Evolutionary conservation across 2,113 vertebrate species (phyloP), one percentile per base, ranked within the genome.

Genomic region (Cyrtonyx montezumae): DNA sequence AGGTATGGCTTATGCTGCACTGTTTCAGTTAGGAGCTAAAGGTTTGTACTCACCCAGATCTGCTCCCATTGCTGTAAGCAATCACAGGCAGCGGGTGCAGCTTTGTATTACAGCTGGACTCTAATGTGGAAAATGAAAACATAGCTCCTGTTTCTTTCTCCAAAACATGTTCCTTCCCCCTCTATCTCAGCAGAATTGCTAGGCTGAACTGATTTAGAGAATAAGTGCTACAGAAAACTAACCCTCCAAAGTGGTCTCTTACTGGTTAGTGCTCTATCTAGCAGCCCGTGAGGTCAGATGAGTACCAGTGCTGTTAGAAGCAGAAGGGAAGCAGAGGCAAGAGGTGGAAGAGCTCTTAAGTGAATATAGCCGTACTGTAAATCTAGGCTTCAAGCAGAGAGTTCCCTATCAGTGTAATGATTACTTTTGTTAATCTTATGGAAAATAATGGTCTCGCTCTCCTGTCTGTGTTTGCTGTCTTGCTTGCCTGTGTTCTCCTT

Each of bases 81-180:
- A 77, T 90, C 37, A 26, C n/a, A 66, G 43, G 6, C 28, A 42
- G 92, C 79, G 77, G 30, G 37, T 83, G 73, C 69, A 80, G 77
- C 49, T 90, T 87, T 91, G 17, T 45, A 20, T 93, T 91, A 26
- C 81, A 81, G 66, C 75, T 37, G 78, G 34, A 32, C 84, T 84
- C 65, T 84, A 55, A 69, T 65, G 79, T 65, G 75, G 75, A 74
- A 90, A 81, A 7, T 58, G 75, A 79, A 84, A 65, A 91, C 85
- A 70, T 67, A 82, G 53, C 43, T 32, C 43, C 85, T 92, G 73
- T 87, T 91, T 91, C 68, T 75, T 61, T 82, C 90, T 84, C 82
- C 48, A 67, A 11, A 87, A 79, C 82, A 56, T 93, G 36, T 68
- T 90, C 58, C 56, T 95, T 89, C 62, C 79, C 81, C 48, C 58